Base-by-base conservation (phyloP, 2,797 vertebrate species). In the Muscicapa striata region DNA sequence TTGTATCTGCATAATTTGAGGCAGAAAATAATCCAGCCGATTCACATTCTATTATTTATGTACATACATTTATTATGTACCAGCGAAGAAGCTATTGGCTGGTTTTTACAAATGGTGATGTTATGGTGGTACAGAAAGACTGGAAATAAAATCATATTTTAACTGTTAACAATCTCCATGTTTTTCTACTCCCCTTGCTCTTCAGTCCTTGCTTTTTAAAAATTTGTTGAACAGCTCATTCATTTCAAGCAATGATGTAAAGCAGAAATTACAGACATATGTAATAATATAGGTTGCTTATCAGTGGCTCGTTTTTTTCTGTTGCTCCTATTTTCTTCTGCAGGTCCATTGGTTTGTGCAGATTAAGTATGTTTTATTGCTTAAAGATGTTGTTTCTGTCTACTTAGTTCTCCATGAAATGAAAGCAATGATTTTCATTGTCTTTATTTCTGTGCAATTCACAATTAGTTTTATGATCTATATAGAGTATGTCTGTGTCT, bases 401-500 rank as follows among this genome's bases (percentile, higher is more conserved):
- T 88, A 27, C 91, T 93, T 84, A 59, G 64, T 79, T 96, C 75
- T 63, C 61, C 52, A 49, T 73, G 79, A 93, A n/a, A 61, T 81
- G 69, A 96, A 94, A 95, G 43, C 79, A 94, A 15, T 81, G 74
- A 66, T 32, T 75, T 96, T 83, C 40, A 27, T 85, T 93, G 70
- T 92, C n/a, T 93, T 96, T 96, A 91, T 94, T 94, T 84, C 43
- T 36, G 27, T 84, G 55, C 51, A 89, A 36, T 85, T 95, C 86
- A 87, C 77, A 91, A 81, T 97, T 96, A 96, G 55, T 72, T 95
- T 95, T 94, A 92, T 93, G 76, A 95, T 93, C 40, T 91, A 57
- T 92, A 84, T 8, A 5, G 43, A 90, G 45, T 67, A 38, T 87
- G 27, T 80, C 36, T 34, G 21, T 70, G n/a, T 46, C 43, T 43